phyloP scores from a whole-genome alignment of 2,888 invertebrate species.

The Cerastis rubricosa region DNA sequence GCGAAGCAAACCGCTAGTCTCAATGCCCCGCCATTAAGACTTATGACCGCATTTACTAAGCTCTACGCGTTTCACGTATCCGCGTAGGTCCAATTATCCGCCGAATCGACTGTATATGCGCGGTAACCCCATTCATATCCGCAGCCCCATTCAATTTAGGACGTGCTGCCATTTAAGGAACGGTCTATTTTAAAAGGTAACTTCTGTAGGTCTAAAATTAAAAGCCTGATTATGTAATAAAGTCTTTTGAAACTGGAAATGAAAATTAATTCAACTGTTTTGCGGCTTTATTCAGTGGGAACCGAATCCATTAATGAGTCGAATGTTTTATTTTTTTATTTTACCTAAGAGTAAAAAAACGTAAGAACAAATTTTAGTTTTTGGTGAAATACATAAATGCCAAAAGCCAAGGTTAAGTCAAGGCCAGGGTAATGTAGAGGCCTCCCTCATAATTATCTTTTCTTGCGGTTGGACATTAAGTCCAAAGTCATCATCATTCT shows the following conservation, averaged over 20 bases:
- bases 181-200: constrained; percentile 13
- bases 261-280: background rate
- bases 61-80: constrained; percentile 65
- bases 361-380: background rate
- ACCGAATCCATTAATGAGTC: background rate
- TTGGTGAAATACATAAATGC: too few species aligned
- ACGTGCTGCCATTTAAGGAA: constrained; percentile 40
- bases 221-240: constrained; percentile 9
- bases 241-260: constrained; percentile 8
- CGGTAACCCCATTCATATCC: constrained; percentile 66
- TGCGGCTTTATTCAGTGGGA: background rate
- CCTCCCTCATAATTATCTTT: too few species aligned
- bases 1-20: constrained; percentile 19
- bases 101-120: constrained; percentile 66
- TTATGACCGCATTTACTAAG: constrained; percentile 64
- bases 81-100: constrained; percentile 73
- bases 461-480: too few species aligned
- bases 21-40: constrained; percentile 56
- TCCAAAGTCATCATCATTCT: too few species aligned
- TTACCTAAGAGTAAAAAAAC: too few species aligned
- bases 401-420: too few species aligned
- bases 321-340: background rate
- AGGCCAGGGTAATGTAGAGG: too few species aligned
- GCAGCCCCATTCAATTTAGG: constrained; percentile 51
- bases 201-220: constrained; percentile 20